phyloP scores from a whole-genome alignment of 2,113 vertebrate species.

The Daphoenositta chrysoptera region DNA sequence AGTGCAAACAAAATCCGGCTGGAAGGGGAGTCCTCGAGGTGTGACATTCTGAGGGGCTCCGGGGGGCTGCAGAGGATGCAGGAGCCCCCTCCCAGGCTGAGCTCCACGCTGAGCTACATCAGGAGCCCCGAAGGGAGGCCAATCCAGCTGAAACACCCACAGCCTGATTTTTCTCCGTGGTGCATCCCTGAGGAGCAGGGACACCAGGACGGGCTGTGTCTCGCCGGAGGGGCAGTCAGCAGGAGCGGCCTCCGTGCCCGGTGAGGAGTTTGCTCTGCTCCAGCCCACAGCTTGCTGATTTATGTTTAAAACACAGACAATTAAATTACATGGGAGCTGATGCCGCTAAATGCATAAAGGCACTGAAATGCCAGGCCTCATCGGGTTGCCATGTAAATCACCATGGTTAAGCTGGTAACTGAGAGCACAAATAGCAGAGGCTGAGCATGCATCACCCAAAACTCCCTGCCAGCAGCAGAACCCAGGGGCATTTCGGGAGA shows the following conservation, averaged over 20 bases:
- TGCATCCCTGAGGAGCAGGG: accelerated
- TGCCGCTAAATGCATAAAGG: constrained; percentile 55
- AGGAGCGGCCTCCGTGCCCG: background rate
- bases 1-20: background rate
- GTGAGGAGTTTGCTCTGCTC: background rate
- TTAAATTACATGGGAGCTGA: constrained; percentile 60
- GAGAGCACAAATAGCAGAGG: background rate
- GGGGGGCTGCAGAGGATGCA: background rate
- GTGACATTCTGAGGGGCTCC: background rate
- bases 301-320: constrained; percentile 58
- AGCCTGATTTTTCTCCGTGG: accelerated
- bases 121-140: background rate
- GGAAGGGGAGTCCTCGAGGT: background rate
- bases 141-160: background rate
- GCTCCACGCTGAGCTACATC: background rate
- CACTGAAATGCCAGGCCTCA: constrained; percentile 54
- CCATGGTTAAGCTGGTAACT: constrained; percentile 12
- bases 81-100: background rate
- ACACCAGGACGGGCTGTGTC: accelerated
- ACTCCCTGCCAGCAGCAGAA: background rate
- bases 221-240: accelerated
- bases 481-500: accelerated
- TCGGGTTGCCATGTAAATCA: constrained; percentile 64
- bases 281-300: constrained; percentile 28
- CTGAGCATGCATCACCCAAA: background rate